A percentile compares a stretch with the other conserved stretches of the same genome.
Evolutionary conservation across 2,113 vertebrate genomes (phyloP).

Genomic region (Seriola quinqueradiata): DNA sequence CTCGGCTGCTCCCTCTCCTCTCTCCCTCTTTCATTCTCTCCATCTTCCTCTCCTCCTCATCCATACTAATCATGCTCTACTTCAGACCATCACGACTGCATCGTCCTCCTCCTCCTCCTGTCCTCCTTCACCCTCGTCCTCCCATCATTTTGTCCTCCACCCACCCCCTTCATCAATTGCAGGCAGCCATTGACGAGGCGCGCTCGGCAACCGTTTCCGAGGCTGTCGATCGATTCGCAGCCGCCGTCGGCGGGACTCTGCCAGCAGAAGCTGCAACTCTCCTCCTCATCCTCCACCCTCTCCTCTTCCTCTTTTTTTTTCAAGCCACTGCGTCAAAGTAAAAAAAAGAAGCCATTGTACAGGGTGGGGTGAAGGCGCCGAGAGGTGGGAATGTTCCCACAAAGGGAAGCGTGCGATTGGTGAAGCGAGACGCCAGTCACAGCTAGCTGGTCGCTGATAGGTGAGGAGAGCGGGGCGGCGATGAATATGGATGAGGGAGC

Average conservation of each 20-base stretch:
- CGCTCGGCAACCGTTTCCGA: slow-evolving; percentile 57
- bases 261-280: slow-evolving; percentile 47
- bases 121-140: slow-evolving; percentile 39
- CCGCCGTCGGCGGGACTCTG: slow-evolving; percentile 55
- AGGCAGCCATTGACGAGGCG: slow-evolving; percentile 63
- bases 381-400: slow-evolving; percentile 68
- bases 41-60: slow-evolving; percentile 57
- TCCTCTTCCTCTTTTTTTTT: slow-evolving; percentile 46
- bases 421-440: slow-evolving; percentile 59
- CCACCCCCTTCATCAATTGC: slow-evolving; percentile 55
- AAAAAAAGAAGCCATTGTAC: slow-evolving; percentile 68
- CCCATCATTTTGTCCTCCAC: slow-evolving; percentile 45
- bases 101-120: slow-evolving; percentile 34
- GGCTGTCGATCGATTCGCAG: slow-evolving; percentile 67
- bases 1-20: slow-evolving; percentile 24
- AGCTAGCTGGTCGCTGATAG: slow-evolving; percentile 69
- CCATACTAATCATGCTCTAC: slow-evolving; percentile 72
- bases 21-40: slow-evolving; percentile 23
- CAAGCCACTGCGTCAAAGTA: slow-evolving; percentile 75
- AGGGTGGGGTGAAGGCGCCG: slow-evolving; percentile 74
- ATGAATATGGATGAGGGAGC: slow-evolving; percentile 85
- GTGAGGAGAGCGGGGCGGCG: slow-evolving; percentile 61
- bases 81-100: slow-evolving; percentile 61
- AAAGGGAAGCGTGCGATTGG: slow-evolving; percentile 76
- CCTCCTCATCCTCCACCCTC: slow-evolving; percentile 51